Evolutionary conservation across 2,888 invertebrate species (phyloP).

Genomic region (Hydraecia micacea): DNA sequence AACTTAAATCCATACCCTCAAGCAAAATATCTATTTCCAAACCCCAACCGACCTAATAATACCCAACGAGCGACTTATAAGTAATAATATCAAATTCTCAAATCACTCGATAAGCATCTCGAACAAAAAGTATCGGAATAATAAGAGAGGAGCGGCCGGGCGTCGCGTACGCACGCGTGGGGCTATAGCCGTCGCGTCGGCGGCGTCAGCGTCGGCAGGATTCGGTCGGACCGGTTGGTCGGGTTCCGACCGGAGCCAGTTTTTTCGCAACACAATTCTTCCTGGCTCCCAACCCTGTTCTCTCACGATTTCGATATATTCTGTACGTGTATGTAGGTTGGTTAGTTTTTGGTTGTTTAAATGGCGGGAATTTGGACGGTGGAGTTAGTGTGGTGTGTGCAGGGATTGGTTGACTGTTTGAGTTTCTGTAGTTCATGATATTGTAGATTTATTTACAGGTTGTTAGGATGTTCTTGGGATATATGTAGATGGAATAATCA

Average conservation of each 20-base stretch:
- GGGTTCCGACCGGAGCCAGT: conserved; percentile 69
- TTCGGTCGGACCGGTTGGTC: conserved; percentile 75
- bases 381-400: conserved; percentile 17
- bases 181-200: conserved; percentile 54
- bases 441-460: too few relatives aligned
- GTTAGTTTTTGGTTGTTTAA: conserved; percentile 29
- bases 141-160: conserved; percentile 34
- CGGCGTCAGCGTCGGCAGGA: conserved; percentile 57
- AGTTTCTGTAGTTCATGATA: neutral
- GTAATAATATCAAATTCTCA: conserved; percentile 56
- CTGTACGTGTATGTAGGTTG: conserved; percentile 30
- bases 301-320: conserved; percentile 69
- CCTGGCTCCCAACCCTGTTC: conserved; percentile 71
- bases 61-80: conserved; percentile 18
- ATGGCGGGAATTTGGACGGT: conserved; percentile 16
- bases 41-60: conserved; percentile 40
- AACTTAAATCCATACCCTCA: conserved; percentile 2
- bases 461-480: neutral
- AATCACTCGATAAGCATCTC: conserved; percentile 61
- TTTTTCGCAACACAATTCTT: conserved; percentile 80
- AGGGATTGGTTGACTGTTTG: conserved; percentile 1
- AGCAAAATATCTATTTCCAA: conserved; percentile 15
- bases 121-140: conserved; percentile 59
- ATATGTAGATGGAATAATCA: neutral
- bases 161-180: conserved; percentile 46